Conservation (phyloP, 1,140 invertebrate genomes). For the Eupristina koningsbergeri region DNA sequence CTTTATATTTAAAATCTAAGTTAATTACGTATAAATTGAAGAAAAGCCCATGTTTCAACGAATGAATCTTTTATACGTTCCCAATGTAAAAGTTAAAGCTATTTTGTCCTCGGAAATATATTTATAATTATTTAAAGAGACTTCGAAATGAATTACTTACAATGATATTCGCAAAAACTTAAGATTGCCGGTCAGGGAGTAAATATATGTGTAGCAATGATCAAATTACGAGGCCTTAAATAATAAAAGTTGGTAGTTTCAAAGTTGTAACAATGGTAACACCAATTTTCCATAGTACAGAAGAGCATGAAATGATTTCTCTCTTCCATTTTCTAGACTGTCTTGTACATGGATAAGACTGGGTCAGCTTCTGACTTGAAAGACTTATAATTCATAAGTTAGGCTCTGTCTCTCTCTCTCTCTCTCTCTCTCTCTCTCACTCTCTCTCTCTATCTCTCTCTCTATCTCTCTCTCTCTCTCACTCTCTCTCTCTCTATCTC, state of each 20-base stretch:
- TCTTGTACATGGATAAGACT: background rate
- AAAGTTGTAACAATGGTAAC: background rate
- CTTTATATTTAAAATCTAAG: background rate
- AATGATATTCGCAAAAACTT: background rate
- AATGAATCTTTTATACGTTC: background rate
- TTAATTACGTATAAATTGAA: background rate
- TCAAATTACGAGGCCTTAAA: background rate
- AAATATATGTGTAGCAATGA: background rate
- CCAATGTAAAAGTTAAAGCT: background rate
- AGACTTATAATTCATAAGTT: slow-evolving; percentile 24
- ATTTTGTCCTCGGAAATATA: background rate
- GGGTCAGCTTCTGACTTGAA: background rate
- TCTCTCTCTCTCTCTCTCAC: too few species aligned
- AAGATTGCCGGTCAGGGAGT: background rate
- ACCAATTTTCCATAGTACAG: background rate
- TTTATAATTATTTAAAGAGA: background rate
- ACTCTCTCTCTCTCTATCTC: too few species aligned
- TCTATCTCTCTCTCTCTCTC: too few species aligned
- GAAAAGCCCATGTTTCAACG: background rate
- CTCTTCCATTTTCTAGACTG: background rate
- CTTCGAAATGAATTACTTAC: background rate
- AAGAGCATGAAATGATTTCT: background rate
- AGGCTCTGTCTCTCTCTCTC: too few species aligned
- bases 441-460: too few species aligned
- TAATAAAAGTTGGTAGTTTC: background rate